Evolutionary conservation across 2,797 vertebrate species (phyloP).

Genomic region (Anabas testudineus): DNA sequence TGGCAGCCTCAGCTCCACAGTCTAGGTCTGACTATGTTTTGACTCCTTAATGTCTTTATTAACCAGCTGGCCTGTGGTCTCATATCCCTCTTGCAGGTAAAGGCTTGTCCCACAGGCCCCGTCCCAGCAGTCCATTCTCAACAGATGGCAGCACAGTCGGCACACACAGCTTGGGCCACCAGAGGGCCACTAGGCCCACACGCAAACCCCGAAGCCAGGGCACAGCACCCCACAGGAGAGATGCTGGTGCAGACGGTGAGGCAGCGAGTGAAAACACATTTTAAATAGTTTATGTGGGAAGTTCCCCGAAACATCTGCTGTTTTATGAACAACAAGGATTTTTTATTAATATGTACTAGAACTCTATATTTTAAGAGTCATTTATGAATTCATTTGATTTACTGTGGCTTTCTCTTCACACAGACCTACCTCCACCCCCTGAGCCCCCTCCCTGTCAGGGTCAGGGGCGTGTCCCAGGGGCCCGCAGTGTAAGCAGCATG

Average conservation of each 20-base stretch:
- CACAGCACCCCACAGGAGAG: conserved; percentile 91
- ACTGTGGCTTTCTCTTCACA: conserved; percentile 31
- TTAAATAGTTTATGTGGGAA: conserved; percentile 19
- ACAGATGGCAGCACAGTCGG: conserved; percentile 94
- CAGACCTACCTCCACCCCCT: conserved; percentile 98
- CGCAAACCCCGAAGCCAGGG: conserved; percentile 95
- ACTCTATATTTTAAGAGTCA: background rate
- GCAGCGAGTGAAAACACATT: conserved; percentile 25
- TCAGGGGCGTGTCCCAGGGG: conserved; percentile 88
- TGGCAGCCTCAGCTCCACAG: conserved; percentile 28
- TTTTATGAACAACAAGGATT: conserved; percentile 18
- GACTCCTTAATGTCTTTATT: conserved; percentile 50
- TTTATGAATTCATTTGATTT: conserved; percentile 8
- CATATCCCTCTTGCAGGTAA: conserved; percentile 87
- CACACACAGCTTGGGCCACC: conserved; percentile 93
- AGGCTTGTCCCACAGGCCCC: conserved; percentile 91
- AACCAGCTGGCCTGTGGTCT: conserved; percentile 47
- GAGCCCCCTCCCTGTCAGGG: conserved; percentile 97
- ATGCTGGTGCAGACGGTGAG: conserved; percentile 95
- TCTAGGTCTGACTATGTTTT: conserved; percentile 6
- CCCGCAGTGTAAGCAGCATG: conserved; percentile 82
- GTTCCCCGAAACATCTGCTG: conserved; percentile 10
- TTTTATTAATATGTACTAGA: background rate
- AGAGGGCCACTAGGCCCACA: conserved; percentile 88
- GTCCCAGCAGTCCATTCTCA: conserved; percentile 96